phyloP scores from a whole-genome alignment of 2,113 vertebrate genomes.

The Calcarius ornatus region DNA sequence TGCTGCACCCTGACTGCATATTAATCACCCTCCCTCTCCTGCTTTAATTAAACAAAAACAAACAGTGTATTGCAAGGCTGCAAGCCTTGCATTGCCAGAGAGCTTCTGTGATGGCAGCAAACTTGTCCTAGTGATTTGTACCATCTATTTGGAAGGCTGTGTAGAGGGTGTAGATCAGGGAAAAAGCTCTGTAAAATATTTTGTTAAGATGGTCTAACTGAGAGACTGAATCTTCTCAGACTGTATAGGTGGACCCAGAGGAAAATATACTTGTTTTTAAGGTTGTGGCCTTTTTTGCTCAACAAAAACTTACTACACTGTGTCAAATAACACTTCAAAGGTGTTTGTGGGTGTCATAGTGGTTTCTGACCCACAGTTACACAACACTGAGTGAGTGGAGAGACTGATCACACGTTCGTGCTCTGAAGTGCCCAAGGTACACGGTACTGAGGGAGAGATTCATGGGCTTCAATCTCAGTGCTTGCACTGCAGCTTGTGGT shows the following conservation, averaged over 20 bases:
- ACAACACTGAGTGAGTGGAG: background rate
- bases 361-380: background rate
- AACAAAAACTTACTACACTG: background rate
- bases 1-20: background rate
- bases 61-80: background rate
- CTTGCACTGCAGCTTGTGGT: background rate
- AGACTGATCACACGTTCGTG: background rate
- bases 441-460: background rate
- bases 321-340: background rate
- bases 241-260: background rate
- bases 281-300: background rate
- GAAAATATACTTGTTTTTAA: background rate
- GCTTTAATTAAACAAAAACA: background rate
- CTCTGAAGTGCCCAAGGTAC: background rate
- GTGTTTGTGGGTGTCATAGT: background rate
- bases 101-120: background rate
- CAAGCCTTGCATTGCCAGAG: background rate
- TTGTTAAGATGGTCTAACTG: background rate
- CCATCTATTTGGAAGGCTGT: background rate
- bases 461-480: background rate
- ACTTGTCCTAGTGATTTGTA: background rate
- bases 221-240: background rate
- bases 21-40: background rate
- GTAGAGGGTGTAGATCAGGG: background rate
- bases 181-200: background rate